phyloP scores from a whole-genome alignment of 2,888 invertebrate genomes.

The Oscheius myriophilus region DNA sequence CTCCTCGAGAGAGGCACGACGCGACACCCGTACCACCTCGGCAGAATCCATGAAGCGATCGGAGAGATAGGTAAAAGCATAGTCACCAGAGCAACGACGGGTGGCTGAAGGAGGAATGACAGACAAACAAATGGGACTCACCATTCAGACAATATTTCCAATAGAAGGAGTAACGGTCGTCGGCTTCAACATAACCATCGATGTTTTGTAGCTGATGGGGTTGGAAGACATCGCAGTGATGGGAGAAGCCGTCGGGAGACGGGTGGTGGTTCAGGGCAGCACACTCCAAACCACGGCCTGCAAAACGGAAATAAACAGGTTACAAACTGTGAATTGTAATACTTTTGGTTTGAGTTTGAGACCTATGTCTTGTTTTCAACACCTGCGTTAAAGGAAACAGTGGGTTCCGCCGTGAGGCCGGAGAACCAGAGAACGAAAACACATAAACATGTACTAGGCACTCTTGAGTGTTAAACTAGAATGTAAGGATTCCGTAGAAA shows the following conservation, averaged over 20 bases:
- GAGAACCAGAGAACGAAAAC: no score
- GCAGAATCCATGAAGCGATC: slow-evolving; percentile 68
- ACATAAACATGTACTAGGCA: no score
- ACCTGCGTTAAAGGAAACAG: not conserved
- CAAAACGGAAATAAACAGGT: not conserved
- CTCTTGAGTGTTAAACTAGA: no score
- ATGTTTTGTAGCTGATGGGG: slow-evolving; percentile 65
- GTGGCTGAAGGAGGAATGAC: slow-evolving; percentile 53
- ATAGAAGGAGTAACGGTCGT: slow-evolving; percentile 70
- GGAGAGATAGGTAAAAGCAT: slow-evolving; percentile 69
- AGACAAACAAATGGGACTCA: slow-evolving; percentile 32
- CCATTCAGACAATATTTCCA: slow-evolving; percentile 70
- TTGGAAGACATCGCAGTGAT: slow-evolving; percentile 70
- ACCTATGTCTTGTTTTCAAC: no score
- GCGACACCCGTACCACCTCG: slow-evolving; percentile 53
- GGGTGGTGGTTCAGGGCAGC: slow-evolving; percentile 69
- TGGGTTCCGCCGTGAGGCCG: no score
- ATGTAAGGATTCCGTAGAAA: no score
- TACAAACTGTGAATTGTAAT: not conserved
- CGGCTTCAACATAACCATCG: slow-evolving; percentile 70
- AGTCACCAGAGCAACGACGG: slow-evolving; percentile 64
- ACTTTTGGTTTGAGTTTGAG: no score
- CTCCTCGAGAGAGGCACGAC: slow-evolving; percentile 61
- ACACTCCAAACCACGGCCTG: slow-evolving; percentile 57
- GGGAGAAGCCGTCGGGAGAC: slow-evolving; percentile 60